phyloP scores from a whole-genome alignment of 2,113 vertebrate species.

The Planiliza haematocheilus region DNA sequence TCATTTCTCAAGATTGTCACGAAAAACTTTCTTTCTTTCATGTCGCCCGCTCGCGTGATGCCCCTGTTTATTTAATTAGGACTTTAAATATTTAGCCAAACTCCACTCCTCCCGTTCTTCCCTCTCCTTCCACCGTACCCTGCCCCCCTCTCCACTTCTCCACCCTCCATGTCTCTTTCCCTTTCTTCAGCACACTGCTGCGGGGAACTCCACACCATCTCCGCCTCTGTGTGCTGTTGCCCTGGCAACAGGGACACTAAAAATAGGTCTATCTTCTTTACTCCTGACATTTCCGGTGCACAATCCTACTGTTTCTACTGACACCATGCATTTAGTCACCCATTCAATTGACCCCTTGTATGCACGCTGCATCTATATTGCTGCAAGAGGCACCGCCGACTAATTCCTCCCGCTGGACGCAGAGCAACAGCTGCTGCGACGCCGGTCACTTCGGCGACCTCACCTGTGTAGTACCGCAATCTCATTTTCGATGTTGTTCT shows the following conservation, averaged over 20 bases:
- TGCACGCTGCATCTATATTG: conserved; percentile 17
- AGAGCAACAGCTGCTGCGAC: background rate
- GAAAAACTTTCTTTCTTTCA: conserved; percentile 1
- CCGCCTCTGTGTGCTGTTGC: conserved; percentile 83
- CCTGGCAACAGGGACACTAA: conserved; percentile 87
- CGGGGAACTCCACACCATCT: conserved; percentile 83
- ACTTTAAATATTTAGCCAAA: conserved; percentile 42
- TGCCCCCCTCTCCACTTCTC: conserved; percentile 37
- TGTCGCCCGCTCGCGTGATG: background rate
- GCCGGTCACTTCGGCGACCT: conserved; percentile 25
- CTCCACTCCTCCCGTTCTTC: conserved; percentile 34
- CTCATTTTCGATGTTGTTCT: conserved; percentile 97
- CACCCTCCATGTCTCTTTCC: conserved; percentile 69
- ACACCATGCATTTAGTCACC: conserved; percentile 76
- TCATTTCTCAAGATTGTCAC: conserved; percentile 7
- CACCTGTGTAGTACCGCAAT: conserved; percentile 96
- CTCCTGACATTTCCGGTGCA: conserved; percentile 85
- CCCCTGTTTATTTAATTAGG: conserved; percentile 25
- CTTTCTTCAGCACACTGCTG: conserved; percentile 79
- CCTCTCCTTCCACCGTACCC: conserved; percentile 19
- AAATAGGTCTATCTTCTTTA: conserved; percentile 86
- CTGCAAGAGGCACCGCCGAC: background rate
- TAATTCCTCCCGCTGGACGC: conserved; percentile 25
- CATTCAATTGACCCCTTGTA: conserved; percentile 64
- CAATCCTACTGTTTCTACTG: conserved; percentile 81